Evolutionary conservation across 2,888 invertebrate species (phyloP).

Genomic region (Philaethria dido): DNA sequence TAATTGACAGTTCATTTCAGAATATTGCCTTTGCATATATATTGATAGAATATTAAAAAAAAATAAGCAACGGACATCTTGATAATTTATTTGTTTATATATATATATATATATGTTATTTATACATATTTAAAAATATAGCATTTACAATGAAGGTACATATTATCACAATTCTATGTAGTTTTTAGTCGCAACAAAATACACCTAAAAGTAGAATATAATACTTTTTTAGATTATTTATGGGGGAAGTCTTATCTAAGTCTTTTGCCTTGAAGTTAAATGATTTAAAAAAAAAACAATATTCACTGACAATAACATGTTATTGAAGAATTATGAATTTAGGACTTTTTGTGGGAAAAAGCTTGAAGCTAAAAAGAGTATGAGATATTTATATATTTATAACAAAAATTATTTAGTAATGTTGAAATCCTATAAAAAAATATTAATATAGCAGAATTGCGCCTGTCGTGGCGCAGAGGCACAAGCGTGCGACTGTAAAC

Average conservation of each 20-base stretch:
- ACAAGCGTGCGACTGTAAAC: too few species aligned
- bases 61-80: slow-evolving; percentile 13
- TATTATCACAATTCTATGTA: slow-evolving; percentile 33
- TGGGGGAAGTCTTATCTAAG: neutral
- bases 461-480: too few species aligned
- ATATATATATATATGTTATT: slow-evolving; percentile 14
- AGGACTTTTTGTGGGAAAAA: too few species aligned
- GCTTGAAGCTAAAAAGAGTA: too few species aligned
- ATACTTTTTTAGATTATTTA: slow-evolving; percentile 1
- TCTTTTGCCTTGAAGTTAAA: neutral
- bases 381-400: too few species aligned
- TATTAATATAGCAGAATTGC: too few species aligned
- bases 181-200: slow-evolving; percentile 28
- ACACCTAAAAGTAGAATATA: slow-evolving; percentile 9
- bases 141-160: slow-evolving; percentile 33
- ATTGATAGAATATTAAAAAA: slow-evolving; percentile 24
- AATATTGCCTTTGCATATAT: slow-evolving; percentile 25
- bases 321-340: neutral
- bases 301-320: neutral
- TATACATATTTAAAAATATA: slow-evolving; percentile 27
- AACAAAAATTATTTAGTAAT: too few species aligned
- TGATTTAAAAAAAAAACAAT: neutral
- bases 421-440: too few species aligned
- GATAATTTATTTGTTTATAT: neutral
- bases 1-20: slow-evolving; percentile 34